Conservation (phyloP, 2,113 vertebrate genomes). For the Prunella himalayana region DNA sequence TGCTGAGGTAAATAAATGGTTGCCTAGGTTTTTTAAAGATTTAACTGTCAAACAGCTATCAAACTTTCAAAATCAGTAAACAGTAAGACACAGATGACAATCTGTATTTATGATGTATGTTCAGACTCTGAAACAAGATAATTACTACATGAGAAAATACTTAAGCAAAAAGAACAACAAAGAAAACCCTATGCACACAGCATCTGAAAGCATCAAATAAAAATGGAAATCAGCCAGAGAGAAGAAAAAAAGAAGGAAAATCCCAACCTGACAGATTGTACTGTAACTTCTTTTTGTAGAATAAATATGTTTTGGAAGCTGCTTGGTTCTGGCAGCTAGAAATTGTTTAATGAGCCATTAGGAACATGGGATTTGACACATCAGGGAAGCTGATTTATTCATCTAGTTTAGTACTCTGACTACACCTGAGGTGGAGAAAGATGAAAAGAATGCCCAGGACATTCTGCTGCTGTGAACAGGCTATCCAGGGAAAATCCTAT, state of each 20-base stretch:
- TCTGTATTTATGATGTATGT: neutral
- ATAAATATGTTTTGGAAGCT: conserved; percentile 22
- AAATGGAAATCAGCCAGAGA: neutral
- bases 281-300: neutral
- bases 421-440: neutral
- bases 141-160: neutral
- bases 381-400: neutral
- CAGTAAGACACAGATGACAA: neutral
- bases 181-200: neutral
- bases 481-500: neutral
- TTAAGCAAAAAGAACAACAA: neutral
- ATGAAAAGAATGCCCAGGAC: neutral
- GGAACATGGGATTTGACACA: neutral
- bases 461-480: neutral
- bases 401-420: neutral
- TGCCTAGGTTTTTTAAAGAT: neutral
- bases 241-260: neutral
- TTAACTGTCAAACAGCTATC: neutral
- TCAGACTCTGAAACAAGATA: neutral
- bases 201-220: neutral
- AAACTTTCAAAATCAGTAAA: neutral
- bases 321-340: conserved; percentile 4
- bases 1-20: neutral
- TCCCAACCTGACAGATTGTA: neutral
- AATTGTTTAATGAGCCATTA: conserved; percentile 35